Percentiles rank a stretch among this genome's conserved stretches.
Conservation (phyloP, 2,113 vertebrate genomes). For the Holacanthus passer region DNA sequence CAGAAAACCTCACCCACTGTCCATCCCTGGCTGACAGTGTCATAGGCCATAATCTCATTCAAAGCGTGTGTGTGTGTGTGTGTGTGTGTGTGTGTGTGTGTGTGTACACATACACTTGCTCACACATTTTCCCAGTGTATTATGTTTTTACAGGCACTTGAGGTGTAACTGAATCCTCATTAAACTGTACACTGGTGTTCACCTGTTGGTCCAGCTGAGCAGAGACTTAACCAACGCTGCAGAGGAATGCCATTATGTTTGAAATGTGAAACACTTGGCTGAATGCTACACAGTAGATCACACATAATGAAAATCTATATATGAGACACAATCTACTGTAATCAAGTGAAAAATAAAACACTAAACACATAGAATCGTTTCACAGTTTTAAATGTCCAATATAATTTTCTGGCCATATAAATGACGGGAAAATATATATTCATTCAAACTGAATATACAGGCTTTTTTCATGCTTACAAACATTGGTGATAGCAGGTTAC, state of each 20-base stretch:
- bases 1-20: conserved; percentile 23
- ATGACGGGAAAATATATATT: too few species aligned
- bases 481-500: too few species aligned
- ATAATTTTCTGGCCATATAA: background rate
- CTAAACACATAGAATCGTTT: background rate
- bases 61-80: too few species aligned
- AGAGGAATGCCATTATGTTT: conserved; percentile 8
- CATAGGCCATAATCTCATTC: conserved; percentile 27
- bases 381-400: background rate
- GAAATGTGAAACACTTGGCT: conserved; percentile 25
- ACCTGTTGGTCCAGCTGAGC: conserved; percentile 44
- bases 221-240: conserved; percentile 19
- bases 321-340: too few species aligned
- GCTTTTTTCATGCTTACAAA: too few species aligned
- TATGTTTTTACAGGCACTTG: conserved; percentile 59
- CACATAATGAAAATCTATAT: background rate
- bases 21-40: background rate
- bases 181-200: conserved; percentile 44
- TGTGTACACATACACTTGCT: background rate
- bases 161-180: conserved; percentile 44
- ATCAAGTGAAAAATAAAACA: background rate
- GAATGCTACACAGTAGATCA: too few species aligned
- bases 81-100: too few species aligned
- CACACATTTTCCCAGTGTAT: conserved; percentile 39
- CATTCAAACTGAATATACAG: too few species aligned